Base-by-base conservation (phyloP, 2,888 invertebrate species). In the Spicauda simplicius region DNA sequence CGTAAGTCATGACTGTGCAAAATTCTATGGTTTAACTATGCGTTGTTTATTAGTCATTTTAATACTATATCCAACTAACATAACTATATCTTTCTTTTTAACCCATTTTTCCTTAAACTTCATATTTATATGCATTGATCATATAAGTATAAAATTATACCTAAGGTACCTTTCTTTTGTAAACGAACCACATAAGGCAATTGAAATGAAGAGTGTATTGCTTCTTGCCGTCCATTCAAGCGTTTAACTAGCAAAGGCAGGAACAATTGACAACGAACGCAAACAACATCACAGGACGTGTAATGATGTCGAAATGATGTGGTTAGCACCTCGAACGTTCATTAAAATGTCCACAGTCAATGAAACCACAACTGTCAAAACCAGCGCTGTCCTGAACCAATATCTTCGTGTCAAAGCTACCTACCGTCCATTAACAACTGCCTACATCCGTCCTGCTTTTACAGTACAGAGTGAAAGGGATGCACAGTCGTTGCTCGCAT, bases 361-460 rank as follows among this genome's bases (percentile, higher is more conserved):
- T 61, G 50, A 61, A 67, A 67, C 67, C 67, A 37, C 60, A 67
- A 67, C 61, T 66, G 67, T 67, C 67, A 67, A 67, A 67, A 57
- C 18, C 67, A 67, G 25, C 54, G 52, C 25, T 62, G 62, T 62
- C 41, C 52, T 33, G 52, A 55, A 62, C 67, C 67, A 67, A 67
- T 67, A 67, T 61, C 56, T 67, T 62, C 61, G 41, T 56, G 67
- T 62, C 67, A 62, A 50, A 52, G 52, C 56, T 67, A 61, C 67
- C 67, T 60, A 41, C 41, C 57, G 50, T 61, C 59, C 60, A 66
- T 66, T 66, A 66, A 55, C 59, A 63, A 55, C 65, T 18, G 55
- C 55, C 48, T 60, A 53, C 33, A 45, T 12, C 30, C 59, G 12
- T 60, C 59, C 52, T 14, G 54, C 45, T 57, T 18, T 57, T 18